Conservation (phyloP, 1,140 invertebrate species). For the Callitettix versicolor region DNA sequence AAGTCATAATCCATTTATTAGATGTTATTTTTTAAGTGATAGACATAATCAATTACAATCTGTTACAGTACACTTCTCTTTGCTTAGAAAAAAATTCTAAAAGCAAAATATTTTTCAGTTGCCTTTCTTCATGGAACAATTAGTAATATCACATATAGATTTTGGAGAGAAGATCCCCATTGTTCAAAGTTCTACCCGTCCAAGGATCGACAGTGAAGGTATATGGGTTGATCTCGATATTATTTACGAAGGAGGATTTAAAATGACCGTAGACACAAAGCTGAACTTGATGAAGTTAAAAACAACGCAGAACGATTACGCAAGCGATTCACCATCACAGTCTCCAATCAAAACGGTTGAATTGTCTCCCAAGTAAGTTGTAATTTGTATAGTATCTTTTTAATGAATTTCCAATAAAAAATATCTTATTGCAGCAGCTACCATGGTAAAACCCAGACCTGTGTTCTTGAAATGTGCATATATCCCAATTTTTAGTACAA, state of each 20-base stretch:
- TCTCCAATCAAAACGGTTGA: not conserved
- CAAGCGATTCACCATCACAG: too few relatives aligned
- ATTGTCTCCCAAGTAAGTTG: not conserved
- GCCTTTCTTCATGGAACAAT: slow-evolving; percentile 79
- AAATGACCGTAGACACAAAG: slow-evolving; percentile 90
- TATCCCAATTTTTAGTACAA: too few relatives aligned
- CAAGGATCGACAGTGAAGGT: slow-evolving; percentile 62
- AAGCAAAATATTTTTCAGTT: slow-evolving; percentile 38
- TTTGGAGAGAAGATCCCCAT: slow-evolving; percentile 65
- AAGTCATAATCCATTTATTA: too few relatives aligned
- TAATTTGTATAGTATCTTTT: slow-evolving; percentile 11
- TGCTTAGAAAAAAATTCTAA: not conserved
- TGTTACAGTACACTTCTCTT: too few relatives aligned
- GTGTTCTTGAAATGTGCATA: too few relatives aligned
- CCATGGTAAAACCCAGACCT: too few relatives aligned
- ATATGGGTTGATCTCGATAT: slow-evolving; percentile 89
- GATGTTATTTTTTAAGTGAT: not conserved
- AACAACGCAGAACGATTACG: slow-evolving; percentile 12
- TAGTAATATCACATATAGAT: slow-evolving; percentile 63
- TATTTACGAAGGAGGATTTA: slow-evolving; percentile 75
- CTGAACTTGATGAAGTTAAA: slow-evolving; percentile 83
- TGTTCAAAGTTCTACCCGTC: slow-evolving; percentile 61
- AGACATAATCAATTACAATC: too few relatives aligned
- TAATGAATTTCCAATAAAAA: too few relatives aligned
- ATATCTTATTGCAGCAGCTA: too few relatives aligned